phyloP scores from a whole-genome alignment of 2,797 vertebrate genomes.

The Rhinophrynus dorsalis region DNA sequence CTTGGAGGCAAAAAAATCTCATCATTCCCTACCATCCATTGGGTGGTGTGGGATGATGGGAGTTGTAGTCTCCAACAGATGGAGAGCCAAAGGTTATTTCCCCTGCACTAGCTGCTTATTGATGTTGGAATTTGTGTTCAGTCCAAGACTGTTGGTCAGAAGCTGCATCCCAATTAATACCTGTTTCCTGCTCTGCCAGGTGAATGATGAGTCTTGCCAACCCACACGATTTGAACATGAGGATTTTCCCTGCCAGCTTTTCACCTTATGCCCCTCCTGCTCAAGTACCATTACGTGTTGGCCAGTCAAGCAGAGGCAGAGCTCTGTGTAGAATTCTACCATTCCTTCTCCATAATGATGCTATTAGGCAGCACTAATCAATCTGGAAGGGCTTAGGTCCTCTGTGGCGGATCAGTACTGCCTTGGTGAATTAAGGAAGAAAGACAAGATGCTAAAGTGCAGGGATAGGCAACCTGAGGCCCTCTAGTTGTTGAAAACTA shows the following conservation, averaged over 20 bases:
- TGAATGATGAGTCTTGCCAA: conserved; percentile 13
- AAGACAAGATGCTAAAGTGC: neutral
- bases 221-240: neutral
- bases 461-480: too few species aligned
- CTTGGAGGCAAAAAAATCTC: too few species aligned
- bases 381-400: neutral
- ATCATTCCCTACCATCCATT: too few species aligned
- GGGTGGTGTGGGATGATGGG: too few species aligned
- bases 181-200: conserved; percentile 26
- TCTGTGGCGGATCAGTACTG: neutral
- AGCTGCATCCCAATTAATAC: conserved; percentile 6
- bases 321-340: conserved; percentile 1
- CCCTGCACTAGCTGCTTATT: neutral
- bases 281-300: conserved; percentile 21
- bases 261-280: conserved; percentile 4
- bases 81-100: neutral
- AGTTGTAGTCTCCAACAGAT: neutral
- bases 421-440: conserved; percentile 2
- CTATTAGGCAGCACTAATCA: conserved; percentile 18
- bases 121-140: neutral
- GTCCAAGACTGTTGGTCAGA: neutral
- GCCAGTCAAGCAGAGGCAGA: neutral
- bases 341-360: conserved; percentile 23
- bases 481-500: too few species aligned
- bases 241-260: conserved; percentile 5